phyloP scores from a whole-genome alignment of 2,113 vertebrate species.

The Prochilodus magdalenae region DNA sequence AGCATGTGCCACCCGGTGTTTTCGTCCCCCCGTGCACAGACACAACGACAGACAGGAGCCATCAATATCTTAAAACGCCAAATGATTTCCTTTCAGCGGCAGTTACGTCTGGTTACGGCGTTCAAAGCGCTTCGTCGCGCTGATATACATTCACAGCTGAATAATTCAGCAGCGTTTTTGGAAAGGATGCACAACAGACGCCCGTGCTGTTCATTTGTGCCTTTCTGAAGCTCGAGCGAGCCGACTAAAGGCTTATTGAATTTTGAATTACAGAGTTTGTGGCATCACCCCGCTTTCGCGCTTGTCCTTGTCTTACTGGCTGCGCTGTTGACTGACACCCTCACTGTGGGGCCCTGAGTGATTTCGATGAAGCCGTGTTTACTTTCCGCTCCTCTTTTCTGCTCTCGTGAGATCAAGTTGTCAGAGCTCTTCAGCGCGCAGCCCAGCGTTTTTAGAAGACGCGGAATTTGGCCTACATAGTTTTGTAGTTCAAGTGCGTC shows the following conservation, averaged over 20 bases:
- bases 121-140: background rate
- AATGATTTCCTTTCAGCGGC: slow-evolving; percentile 15
- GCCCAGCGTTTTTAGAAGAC: background rate
- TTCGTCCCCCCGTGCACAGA: background rate
- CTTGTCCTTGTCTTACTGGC: slow-evolving; percentile 7
- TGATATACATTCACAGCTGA: slow-evolving; percentile 21
- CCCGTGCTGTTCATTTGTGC: slow-evolving; percentile 2
- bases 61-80: slow-evolving; percentile 21
- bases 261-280: slow-evolving; percentile 19
- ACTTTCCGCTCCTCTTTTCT: slow-evolving; percentile 8
- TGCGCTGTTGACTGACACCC: background rate
- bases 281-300: slow-evolving; percentile 14
- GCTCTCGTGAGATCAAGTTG: slow-evolving; percentile 17
- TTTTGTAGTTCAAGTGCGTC: background rate
- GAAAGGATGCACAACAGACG: background rate
- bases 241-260: slow-evolving; percentile 21
- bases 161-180: slow-evolving; percentile 40
- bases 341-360: slow-evolving; percentile 7
- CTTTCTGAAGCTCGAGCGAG: background rate
- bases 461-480: background rate
- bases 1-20: slow-evolving; percentile 34
- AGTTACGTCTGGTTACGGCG: slow-evolving; percentile 3
- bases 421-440: background rate
- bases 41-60: background rate
- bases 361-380: slow-evolving; percentile 31